Percentiles rank a stretch among this genome's conserved stretches.
Evolutionary conservation across 2,797 vertebrate genomes (phyloP).

Genomic region (Garrulus glandarius): DNA sequence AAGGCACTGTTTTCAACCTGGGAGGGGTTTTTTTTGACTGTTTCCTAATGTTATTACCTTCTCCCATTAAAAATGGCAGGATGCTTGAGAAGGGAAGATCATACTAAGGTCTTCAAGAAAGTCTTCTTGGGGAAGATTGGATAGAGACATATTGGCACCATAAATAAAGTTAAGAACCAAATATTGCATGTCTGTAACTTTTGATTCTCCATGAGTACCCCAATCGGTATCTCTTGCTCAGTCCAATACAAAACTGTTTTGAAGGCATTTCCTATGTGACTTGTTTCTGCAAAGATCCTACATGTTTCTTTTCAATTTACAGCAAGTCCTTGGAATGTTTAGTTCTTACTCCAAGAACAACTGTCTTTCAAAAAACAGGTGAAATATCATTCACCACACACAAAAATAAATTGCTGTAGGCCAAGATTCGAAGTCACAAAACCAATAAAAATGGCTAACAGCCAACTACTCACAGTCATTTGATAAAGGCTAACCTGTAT

Average conservation of each 20-base stretch:
- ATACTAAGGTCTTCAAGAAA: background rate
- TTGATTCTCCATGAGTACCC: background rate
- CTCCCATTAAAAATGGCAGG: background rate
- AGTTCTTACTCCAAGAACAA: background rate
- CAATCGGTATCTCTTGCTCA: background rate
- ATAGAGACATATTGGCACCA: background rate
- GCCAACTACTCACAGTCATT: background rate
- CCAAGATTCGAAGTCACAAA: background rate
- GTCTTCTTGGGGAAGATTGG: background rate
- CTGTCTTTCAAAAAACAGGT: background rate
- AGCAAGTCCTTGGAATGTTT: background rate
- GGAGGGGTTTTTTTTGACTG: background rate
- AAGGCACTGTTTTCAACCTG: background rate
- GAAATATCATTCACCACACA: background rate
- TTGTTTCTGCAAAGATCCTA: background rate
- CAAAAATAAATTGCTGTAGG: background rate
- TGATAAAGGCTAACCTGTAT: constrained; percentile 31
- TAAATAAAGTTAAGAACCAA: background rate
- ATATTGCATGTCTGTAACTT: background rate
- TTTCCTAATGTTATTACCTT: background rate
- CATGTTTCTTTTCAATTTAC: background rate
- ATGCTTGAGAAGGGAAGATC: background rate
- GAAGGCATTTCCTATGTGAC: background rate
- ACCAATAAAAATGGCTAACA: background rate
- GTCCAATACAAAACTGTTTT: background rate